phyloP scores from a whole-genome alignment of 2,888 invertebrate genomes.

The Synergus laeviventris region DNA sequence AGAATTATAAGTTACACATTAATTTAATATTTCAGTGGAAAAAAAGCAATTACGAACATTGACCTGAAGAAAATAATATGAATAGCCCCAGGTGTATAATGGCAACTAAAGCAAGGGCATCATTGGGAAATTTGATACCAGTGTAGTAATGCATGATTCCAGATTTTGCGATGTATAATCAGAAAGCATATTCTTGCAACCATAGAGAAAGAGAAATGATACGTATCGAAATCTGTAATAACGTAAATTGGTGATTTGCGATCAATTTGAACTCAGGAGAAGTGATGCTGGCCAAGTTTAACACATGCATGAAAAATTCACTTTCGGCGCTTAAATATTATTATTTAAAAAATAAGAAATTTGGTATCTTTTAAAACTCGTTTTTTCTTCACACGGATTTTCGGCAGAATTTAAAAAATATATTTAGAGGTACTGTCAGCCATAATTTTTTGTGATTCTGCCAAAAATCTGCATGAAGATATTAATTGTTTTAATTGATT shows the following conservation, averaged over 20 bases:
- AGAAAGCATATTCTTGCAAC: constrained; percentile 13
- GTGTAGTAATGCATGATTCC: background rate
- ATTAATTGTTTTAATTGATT: background rate
- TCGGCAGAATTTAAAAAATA: no score
- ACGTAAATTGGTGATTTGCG: background rate
- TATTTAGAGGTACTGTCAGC: no score
- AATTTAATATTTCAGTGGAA: background rate
- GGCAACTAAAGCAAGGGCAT: constrained; percentile 25
- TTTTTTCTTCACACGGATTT: no score
- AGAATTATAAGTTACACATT: background rate
- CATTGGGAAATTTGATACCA: constrained; percentile 23
- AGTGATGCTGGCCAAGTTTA: background rate
- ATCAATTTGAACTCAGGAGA: background rate
- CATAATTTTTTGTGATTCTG: no score
- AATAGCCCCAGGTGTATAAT: background rate
- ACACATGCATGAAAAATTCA: background rate
- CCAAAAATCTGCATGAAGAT: no score
- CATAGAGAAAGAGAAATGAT: constrained; percentile 24
- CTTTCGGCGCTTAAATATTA: background rate
- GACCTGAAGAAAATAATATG: background rate
- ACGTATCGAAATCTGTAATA: constrained; percentile 20
- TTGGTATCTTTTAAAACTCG: no score
- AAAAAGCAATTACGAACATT: background rate
- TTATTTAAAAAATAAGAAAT: no score
- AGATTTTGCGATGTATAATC: constrained; percentile 13